Evolutionary conservation across 2,888 invertebrate species (phyloP), one percentile per base, ranked within the genome.

Genomic region (Acronicta alni): DNA sequence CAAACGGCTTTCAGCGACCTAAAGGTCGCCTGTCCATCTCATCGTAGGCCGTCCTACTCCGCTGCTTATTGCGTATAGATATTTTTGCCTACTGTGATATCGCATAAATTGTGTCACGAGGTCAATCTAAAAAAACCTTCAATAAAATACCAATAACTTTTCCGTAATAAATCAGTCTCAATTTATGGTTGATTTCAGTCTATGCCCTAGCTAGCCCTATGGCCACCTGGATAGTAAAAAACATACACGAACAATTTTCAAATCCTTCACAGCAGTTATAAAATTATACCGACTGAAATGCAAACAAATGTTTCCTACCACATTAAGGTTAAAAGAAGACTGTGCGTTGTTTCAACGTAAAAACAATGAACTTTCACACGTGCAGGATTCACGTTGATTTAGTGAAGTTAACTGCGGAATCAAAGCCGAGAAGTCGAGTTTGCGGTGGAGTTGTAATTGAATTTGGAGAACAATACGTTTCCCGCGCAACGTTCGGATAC

Each of bases 291-390:
- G n/a, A 5, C 20, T 16, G 16, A 7, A 16, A 43, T 18, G 35
- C 16, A 32, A 32, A 49, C 41, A 58, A 56, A 65, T 45, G 57
- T 52, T 67, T 53, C 49, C 41, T 60, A 61, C 61, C 61, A 66
- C 53, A 72, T 70, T 65, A 77, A 58, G 44, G 63, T 15, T 41
- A 64, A 52, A 74, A 65, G 72, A 72, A 71, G 69, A 55, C 66
- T 57, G 58, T 59, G 51, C 43, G 64, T 65, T 30, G 65, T 67
- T 66, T 75, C 59, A 66, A 81, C 81, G 82, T 86, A 85, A 87
- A 91, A 92, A 92, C 92, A 92, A 94, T 93, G 92, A 91, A 93
- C 91, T 92, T 90, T 92, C 91, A 86, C 92, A 86, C 82, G 78
- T 75, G 83, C 83, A 77, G 77, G 77, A 83, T 79, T 72, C 85